Evolutionary conservation across 2,888 invertebrate species (phyloP).

Genomic region (Falcaria lacertinaria): DNA sequence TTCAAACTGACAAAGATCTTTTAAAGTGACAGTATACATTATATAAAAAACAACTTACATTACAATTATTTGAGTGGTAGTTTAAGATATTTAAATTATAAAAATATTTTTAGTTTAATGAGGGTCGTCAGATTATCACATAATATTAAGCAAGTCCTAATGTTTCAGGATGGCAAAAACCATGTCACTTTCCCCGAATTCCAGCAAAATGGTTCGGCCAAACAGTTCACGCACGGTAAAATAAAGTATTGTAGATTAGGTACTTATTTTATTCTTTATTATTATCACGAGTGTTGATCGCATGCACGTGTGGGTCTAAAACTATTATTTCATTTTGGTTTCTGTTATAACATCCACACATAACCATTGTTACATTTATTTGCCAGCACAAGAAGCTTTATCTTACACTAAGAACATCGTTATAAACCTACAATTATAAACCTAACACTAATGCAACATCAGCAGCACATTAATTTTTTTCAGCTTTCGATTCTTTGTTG

Average conservation of each 20-base stretch:
- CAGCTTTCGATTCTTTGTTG: not conserved
- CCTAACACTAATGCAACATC: not conserved
- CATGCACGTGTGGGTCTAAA: conserved; percentile 76
- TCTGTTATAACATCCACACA: conserved; percentile 26
- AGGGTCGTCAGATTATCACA: too few relatives aligned
- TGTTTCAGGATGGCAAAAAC: conserved; percentile 89
- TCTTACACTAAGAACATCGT: conserved; percentile 33
- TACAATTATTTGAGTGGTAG: too few relatives aligned
- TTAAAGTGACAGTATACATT: too few relatives aligned
- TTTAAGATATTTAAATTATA: too few relatives aligned
- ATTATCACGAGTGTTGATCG: conserved; percentile 74
- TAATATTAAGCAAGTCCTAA: not conserved
- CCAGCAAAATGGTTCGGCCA: conserved; percentile 92
- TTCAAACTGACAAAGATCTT: not conserved
- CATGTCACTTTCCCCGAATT: conserved; percentile 94
- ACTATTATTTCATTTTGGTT: conserved; percentile 44
- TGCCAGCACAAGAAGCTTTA: conserved; percentile 51
- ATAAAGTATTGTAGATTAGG: conserved; percentile 84
- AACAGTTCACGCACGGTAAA: conserved; percentile 93
- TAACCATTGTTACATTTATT: conserved; percentile 39
- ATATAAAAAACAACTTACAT: too few relatives aligned
- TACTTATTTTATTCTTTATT: conserved; percentile 75
- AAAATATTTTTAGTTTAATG: too few relatives aligned
- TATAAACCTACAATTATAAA: not conserved
- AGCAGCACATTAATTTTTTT: not conserved